Percentiles rank a stretch among this genome's conserved stretches.
These are phyloP conservation scores for Drosophila triauraria DNA, from an alignment of 1,140 invertebrate genomes.

Conservation along the genomic window DNA sequence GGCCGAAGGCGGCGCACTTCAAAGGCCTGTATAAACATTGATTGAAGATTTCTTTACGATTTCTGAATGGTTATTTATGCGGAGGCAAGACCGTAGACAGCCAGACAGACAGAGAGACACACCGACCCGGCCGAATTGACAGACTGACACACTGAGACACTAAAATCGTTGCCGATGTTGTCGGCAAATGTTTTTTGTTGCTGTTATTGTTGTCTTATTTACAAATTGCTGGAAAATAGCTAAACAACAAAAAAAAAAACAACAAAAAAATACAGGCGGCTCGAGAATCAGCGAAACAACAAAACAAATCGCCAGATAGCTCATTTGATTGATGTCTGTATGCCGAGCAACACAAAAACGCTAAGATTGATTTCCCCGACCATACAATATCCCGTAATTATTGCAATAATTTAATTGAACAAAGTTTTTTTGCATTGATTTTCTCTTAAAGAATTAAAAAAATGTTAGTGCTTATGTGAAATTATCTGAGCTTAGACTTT, in stretches of 20 bases:
- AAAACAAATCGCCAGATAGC: slow-evolving; percentile 66
- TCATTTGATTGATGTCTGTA: slow-evolving; percentile 74
- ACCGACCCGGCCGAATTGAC: slow-evolving; percentile 28
- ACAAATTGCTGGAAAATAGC: slow-evolving; percentile 82
- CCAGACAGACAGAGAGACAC: slow-evolving; percentile 5
- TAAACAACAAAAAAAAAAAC: slow-evolving; percentile 26
- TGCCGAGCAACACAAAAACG: slow-evolving; percentile 2
- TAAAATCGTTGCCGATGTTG: slow-evolving; percentile 72
- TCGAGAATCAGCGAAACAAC: slow-evolving; percentile 51
- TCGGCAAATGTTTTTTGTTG: slow-evolving; percentile 51
- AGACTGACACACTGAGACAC: slow-evolving; percentile 77
- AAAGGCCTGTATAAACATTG: slow-evolving; percentile 82
- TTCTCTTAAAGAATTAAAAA: not conserved
- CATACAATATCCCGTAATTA: slow-evolving; percentile 18
- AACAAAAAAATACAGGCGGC: not conserved
- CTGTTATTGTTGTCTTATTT: slow-evolving; percentile 67
- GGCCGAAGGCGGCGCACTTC: slow-evolving; percentile 60
- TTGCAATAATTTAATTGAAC: not conserved
- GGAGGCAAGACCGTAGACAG: slow-evolving; percentile 62
- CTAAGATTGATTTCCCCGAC: slow-evolving; percentile 11
- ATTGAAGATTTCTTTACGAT: slow-evolving; percentile 84
- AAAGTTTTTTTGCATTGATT: not conserved
- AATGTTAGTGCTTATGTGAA: not conserved
- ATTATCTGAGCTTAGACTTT: not conserved
- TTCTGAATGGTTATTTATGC: slow-evolving; percentile 84